These are phyloP conservation scores for Oxyura jamaicensis DNA, from an alignment of 2,113 vertebrate genomes.

Conservation along the genomic window DNA sequence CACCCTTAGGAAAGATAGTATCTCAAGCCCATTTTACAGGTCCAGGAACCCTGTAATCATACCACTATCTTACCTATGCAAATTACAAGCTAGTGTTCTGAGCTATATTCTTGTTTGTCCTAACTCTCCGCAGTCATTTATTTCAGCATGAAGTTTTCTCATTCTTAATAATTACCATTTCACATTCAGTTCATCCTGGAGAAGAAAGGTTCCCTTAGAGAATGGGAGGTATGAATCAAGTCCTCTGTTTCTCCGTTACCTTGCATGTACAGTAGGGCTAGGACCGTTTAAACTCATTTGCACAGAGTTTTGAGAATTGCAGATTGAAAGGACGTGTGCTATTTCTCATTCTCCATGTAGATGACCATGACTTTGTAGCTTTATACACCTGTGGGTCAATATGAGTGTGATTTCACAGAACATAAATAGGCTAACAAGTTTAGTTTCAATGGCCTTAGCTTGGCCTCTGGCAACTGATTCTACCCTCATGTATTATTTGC, in stretches of 20 bases:
- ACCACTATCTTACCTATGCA: background rate
- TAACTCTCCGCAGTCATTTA: background rate
- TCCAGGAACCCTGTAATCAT: constrained; percentile 27
- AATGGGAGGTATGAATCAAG: background rate
- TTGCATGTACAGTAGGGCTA: too few relatives aligned
- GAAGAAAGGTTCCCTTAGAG: background rate
- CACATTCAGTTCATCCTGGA: background rate
- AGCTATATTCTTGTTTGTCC: background rate
- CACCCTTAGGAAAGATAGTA: constrained; percentile 46
- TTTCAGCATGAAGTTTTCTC: background rate
- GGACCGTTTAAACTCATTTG: background rate
- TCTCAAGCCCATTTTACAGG: constrained; percentile 18
- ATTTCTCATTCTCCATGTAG: background rate
- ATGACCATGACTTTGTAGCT: background rate
- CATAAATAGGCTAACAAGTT: too few relatives aligned
- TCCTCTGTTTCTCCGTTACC: background rate
- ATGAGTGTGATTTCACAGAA: background rate
- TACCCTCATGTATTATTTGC: background rate
- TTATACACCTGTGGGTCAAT: background rate
- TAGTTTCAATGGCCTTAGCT: background rate
- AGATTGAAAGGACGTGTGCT: background rate
- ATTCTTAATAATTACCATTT: background rate
- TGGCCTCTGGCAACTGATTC: background rate
- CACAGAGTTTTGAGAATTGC: background rate
- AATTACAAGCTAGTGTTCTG: background rate